Evolutionary conservation across 1,140 invertebrate genomes (phyloP), one percentile per base, ranked within the genome.

Genomic region (Tenebrio molitor): DNA sequence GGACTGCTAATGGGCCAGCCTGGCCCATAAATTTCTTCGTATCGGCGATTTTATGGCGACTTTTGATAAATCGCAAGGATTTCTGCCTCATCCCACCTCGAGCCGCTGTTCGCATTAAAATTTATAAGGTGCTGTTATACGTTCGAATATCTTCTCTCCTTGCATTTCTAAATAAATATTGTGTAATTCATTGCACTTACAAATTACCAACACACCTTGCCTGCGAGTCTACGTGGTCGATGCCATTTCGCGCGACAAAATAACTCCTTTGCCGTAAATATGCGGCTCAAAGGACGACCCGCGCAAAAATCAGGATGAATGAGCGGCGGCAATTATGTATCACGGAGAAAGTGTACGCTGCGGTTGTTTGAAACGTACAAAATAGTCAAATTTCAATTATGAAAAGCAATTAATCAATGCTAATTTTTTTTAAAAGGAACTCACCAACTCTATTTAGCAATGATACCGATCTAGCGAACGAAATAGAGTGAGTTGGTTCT

Each of bases 131-230:
- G 50, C 23, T 25, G 2, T 17, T 29, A 58, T 58, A 39, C 36
- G 12, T 39, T 46, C 42, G 42, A 58, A 53, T 23, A 21, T 58
- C 23, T 58, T 58, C 50, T 58, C 50, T 58, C 50, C 21, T 29
- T 34, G 50, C 50, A 58, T 58, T 58, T 58, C 50, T 29, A 58
- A 58, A 58, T 58, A 58, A 58, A 58, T 34, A 58, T 58, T 58
- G 50, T 58, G 50, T 25, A 58, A 58, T 29, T 58, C 50, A 58
- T 58, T 58, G 50, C 46, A 53, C 21, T 53, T 25, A 53, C 46
- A 53, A 53, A 53, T 53, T 53, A 25, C 50, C 15, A 12, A 58
- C 50, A 58, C 50, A 29, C 50, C 50, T 58, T 29, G 50, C 4
- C 42, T 46, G 42, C 42, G 42, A 46, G 42, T 16, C 42, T 46